phyloP scores from a whole-genome alignment of 2,113 vertebrate species.

The Xiphophorus maculatus region DNA sequence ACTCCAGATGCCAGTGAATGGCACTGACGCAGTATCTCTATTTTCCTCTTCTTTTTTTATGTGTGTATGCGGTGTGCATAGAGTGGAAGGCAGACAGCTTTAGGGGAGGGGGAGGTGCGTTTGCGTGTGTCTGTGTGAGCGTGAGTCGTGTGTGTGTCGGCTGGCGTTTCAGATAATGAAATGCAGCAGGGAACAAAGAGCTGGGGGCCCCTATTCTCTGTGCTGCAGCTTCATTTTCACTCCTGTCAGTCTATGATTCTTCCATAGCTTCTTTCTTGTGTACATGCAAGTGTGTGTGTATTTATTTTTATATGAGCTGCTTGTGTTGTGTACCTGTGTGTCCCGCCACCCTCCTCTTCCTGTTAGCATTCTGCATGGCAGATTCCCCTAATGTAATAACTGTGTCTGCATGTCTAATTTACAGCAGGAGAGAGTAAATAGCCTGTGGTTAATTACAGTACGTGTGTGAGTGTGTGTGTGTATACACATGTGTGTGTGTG shows the following conservation, averaged over 20 bases:
- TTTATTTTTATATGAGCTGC: constrained; percentile 67
- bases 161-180: constrained; percentile 81
- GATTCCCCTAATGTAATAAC: constrained; percentile 82
- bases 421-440: constrained; percentile 82
- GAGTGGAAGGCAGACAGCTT: constrained; percentile 74
- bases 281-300: constrained; percentile 59
- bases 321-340: constrained; percentile 59
- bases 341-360: constrained; percentile 58
- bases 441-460: constrained; percentile 83
- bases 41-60: constrained; percentile 60
- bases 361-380: constrained; percentile 82
- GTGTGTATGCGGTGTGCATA: constrained; percentile 64
- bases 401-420: constrained; percentile 83
- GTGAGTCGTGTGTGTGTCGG: constrained; percentile 73
- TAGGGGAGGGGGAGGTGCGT: constrained; percentile 75
- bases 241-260: constrained; percentile 79
- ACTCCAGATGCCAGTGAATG: constrained; percentile 67
- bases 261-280: constrained; percentile 70
- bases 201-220: constrained; percentile 79
- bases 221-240: constrained; percentile 79
- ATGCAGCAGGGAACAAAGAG: constrained; percentile 82
- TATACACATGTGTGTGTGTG: constrained; percentile 56
- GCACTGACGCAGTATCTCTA: constrained; percentile 76
- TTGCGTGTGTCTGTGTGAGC: constrained; percentile 61
- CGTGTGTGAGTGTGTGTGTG: constrained; percentile 46